Conservation (phyloP, 2,113 vertebrate genomes). For the Phalacrocorax pelagicus region DNA sequence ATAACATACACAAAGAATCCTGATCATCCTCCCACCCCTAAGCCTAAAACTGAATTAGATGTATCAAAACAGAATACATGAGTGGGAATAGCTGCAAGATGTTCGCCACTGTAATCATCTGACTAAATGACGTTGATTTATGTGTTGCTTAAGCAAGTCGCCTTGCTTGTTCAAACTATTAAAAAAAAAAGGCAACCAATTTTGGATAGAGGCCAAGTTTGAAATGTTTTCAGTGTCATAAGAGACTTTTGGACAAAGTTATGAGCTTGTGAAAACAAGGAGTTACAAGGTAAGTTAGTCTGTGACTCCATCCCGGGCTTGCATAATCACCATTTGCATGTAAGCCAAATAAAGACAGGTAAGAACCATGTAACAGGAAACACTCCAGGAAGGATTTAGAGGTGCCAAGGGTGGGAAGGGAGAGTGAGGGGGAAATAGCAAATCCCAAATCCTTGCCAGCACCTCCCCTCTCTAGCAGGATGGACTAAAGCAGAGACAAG, state of each 20-base stretch:
- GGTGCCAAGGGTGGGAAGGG: not conserved
- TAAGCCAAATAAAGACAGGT: not conserved
- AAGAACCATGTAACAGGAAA: not conserved
- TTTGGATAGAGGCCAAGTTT: not conserved
- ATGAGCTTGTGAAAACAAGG: conserved; percentile 3
- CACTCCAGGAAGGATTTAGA: not conserved
- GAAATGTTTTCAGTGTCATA: not conserved
- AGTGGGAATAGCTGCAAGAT: not conserved
- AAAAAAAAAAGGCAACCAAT: not conserved
- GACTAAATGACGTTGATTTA: not conserved
- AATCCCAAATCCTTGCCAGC: not conserved
- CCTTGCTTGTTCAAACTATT: not conserved
- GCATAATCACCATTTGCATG: not conserved
- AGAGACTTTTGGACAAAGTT: conserved; percentile 2
- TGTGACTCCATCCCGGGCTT: not conserved
- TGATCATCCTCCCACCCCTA: not conserved
- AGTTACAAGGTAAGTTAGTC: not conserved
- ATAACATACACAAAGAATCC: not conserved
- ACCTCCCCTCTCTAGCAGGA: not conserved
- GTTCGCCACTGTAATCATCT: conserved; percentile 18
- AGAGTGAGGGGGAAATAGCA: not conserved
- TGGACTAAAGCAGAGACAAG: not conserved
- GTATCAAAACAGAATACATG: not conserved
- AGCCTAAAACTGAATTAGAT: not conserved
- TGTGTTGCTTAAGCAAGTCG: not conserved